These are phyloP conservation scores for Camptogramma bilineatum DNA, from an alignment of 2,888 invertebrate species.

Conservation along the genomic window DNA sequence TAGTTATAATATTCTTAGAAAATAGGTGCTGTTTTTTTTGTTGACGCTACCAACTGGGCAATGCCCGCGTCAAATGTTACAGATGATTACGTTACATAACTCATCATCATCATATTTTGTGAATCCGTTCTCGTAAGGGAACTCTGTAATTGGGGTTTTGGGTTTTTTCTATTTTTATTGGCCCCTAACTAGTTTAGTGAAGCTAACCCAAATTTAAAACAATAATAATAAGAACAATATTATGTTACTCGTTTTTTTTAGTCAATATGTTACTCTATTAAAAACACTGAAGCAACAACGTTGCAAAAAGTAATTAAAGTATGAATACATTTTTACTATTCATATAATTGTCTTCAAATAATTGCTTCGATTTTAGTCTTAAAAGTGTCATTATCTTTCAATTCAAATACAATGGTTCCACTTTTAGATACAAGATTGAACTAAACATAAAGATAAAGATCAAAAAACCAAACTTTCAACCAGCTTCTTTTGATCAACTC, in stretches of 20 bases:
- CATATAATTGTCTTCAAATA: too few species aligned
- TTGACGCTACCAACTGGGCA: constrained; percentile 55
- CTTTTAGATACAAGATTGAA: too few species aligned
- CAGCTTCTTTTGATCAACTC: not conserved
- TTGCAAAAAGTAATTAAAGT: too few species aligned
- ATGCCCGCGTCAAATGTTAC: constrained; percentile 74
- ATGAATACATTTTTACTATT: too few species aligned
- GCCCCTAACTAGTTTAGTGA: constrained; percentile 30
- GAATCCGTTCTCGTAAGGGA: constrained; percentile 66
- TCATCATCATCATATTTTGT: constrained; percentile 78
- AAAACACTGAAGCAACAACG: too few species aligned
- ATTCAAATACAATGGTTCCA: too few species aligned
- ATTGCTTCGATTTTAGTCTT: too few species aligned
- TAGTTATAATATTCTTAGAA: too few species aligned
- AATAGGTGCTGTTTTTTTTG: constrained; percentile 39
- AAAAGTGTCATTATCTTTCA: too few species aligned
- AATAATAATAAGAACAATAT: not conserved
- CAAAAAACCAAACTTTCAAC: not conserved
- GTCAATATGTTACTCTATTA: not conserved
- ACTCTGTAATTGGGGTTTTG: constrained; percentile 60
- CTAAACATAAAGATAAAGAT: too few species aligned
- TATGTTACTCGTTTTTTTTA: too few species aligned
- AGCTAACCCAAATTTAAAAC: constrained; percentile 1
- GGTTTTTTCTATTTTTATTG: constrained; percentile 42
- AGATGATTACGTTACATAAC: constrained; percentile 81